Percentiles rank a stretch among this genome's conserved stretches.
phyloP scores from a whole-genome alignment of 2,113 vertebrate species.

The Forbesichthys agassizii region DNA sequence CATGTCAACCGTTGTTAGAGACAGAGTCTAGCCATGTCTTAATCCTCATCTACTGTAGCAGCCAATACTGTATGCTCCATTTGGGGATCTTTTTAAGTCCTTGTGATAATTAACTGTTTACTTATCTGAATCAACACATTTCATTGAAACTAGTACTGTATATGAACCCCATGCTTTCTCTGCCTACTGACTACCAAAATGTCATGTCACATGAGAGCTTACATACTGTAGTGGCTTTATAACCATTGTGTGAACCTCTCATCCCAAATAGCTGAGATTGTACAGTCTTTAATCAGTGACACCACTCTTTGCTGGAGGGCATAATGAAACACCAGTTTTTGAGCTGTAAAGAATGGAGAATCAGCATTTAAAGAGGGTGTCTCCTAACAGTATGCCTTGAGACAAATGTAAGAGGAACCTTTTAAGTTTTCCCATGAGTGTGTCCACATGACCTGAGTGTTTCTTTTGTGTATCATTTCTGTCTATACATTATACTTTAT shows the following conservation, averaged over 20 bases:
- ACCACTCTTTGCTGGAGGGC: background rate
- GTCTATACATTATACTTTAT: too few relatives aligned
- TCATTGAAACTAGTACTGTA: background rate
- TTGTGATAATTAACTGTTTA: too few relatives aligned
- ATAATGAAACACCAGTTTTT: constrained; percentile 9
- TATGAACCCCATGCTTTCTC: too few relatives aligned
- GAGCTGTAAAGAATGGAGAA: constrained; percentile 7
- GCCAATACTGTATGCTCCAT: too few relatives aligned
- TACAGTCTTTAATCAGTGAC: background rate
- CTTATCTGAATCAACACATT: background rate
- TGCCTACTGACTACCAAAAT: background rate
- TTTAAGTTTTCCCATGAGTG: background rate
- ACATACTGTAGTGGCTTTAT: background rate
- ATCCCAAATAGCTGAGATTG: background rate
- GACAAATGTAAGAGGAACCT: constrained; percentile 25
- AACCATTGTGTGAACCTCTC: background rate
- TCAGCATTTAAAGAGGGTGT: constrained; percentile 12
- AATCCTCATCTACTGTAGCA: too few relatives aligned
- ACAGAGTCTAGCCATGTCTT: too few relatives aligned
- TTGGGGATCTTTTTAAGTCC: too few relatives aligned
- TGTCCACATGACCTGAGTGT: background rate
- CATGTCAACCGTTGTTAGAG: too few relatives aligned
- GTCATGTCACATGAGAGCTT: background rate
- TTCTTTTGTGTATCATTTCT: too few relatives aligned
- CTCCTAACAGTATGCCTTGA: constrained; percentile 14